A percentile compares a stretch with the other conserved stretches of the same genome.
Conservation (phyloP, 2,797 vertebrate genomes). For the Dallia pectoralis region DNA sequence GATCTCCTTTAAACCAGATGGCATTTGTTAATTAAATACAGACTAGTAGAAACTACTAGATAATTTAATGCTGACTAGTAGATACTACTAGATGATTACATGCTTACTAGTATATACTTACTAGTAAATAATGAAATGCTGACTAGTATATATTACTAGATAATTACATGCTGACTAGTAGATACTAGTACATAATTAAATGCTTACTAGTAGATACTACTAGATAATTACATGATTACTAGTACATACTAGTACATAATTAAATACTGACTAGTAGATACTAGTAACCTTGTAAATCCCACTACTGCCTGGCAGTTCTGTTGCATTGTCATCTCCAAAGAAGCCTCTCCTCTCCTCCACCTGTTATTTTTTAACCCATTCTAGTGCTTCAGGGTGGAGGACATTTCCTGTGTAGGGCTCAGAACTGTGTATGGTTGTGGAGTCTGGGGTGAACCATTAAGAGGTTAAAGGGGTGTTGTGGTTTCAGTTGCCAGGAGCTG, state of each 20-base stretch:
- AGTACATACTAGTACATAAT: too few species aligned
- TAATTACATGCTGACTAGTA: too few species aligned
- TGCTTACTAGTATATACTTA: too few species aligned
- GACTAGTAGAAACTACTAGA: too few species aligned
- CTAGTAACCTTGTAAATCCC: background rate
- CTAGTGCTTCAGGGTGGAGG: background rate
- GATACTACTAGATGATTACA: too few species aligned
- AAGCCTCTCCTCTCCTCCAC: background rate
- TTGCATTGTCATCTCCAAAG: background rate
- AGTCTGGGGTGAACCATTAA: background rate
- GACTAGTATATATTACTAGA: too few species aligned
- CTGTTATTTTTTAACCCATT: background rate
- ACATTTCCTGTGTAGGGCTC: background rate
- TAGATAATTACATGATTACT: too few species aligned
- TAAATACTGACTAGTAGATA: too few species aligned
- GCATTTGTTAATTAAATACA: background rate
- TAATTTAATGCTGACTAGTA: too few species aligned
- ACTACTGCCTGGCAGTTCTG: background rate
- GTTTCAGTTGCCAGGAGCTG: background rate
- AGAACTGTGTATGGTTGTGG: background rate
- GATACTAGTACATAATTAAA: too few species aligned
- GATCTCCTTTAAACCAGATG: background rate
- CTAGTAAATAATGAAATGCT: too few species aligned
- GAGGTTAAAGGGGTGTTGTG: background rate
- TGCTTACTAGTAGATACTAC: too few species aligned